A percentile compares a stretch with the other conserved stretches of the same genome.
Conservation (phyloP, 2,113 vertebrate genomes). For the Dryoscopus gambensis region DNA sequence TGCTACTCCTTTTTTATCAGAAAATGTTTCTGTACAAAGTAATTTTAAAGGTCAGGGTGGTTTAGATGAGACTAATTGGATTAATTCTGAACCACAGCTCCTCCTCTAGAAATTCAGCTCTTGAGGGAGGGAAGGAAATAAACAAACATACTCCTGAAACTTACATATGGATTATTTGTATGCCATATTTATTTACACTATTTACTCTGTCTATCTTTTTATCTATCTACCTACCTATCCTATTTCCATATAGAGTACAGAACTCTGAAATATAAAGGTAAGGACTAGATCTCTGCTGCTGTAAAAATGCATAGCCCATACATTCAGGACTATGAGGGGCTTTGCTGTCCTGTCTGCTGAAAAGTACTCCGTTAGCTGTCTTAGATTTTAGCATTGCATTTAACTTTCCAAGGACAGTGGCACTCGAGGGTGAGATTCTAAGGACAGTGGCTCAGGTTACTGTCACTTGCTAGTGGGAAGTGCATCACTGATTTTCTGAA, state of each 20-base stretch:
- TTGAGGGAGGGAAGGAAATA: neutral
- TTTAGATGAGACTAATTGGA: conserved; percentile 19
- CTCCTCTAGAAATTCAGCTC: neutral
- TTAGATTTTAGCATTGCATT: neutral
- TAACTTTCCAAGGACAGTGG: neutral
- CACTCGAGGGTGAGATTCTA: neutral
- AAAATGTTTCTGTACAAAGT: neutral
- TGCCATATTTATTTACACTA: neutral
- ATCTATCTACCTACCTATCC: neutral
- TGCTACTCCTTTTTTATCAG: neutral
- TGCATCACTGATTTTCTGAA: neutral
- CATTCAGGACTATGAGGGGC: neutral
- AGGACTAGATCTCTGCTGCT: neutral
- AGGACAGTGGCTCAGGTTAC: neutral
- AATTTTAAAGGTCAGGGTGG: conserved; percentile 3
- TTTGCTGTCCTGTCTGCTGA: neutral
- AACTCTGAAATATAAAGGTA: neutral
- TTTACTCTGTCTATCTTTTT: neutral
- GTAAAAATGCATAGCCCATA: neutral
- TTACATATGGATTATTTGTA: neutral
- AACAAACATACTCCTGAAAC: neutral
- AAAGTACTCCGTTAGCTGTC: neutral
- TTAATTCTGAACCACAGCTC: neutral
- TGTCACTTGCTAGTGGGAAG: neutral
- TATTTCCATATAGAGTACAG: neutral